Evolutionary conservation across 2,113 vertebrate genomes (phyloP).

Genomic region (Prietella phreatophila): DNA sequence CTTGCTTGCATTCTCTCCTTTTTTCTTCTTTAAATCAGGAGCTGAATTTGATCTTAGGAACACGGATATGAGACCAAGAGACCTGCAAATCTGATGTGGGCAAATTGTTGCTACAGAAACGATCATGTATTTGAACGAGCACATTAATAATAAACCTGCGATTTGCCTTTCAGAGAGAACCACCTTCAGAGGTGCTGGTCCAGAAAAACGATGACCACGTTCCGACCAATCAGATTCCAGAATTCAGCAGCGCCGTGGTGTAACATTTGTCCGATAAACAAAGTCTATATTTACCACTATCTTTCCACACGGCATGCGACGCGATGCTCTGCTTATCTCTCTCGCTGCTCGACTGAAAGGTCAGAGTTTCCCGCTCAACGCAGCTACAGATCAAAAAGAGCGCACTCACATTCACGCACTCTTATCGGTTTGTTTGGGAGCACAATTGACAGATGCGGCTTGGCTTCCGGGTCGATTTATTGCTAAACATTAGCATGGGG

Average conservation of each 20-base stretch:
- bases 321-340: not conserved
- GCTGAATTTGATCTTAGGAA: not conserved
- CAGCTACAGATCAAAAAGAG: not conserved
- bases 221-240: not conserved
- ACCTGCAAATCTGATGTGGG: not conserved
- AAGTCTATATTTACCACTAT: not conserved
- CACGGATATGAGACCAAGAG: not conserved
- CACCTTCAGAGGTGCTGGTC: not conserved
- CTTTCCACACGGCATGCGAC: not conserved
- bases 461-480: not conserved
- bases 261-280: not conserved
- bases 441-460: not conserved
- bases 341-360: too few relatives aligned
- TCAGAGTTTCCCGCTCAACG: not conserved
- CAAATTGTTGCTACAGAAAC: not conserved
- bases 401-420: not conserved
- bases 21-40: not conserved
- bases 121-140: not conserved
- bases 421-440: not conserved
- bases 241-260: not conserved
- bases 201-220: not conserved
- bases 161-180: not conserved
- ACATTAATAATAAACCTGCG: not conserved
- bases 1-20: not conserved
- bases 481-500: not conserved